Evolutionary conservation across 2,113 vertebrate species (phyloP).

Genomic region (Terrapene triunguis): DNA sequence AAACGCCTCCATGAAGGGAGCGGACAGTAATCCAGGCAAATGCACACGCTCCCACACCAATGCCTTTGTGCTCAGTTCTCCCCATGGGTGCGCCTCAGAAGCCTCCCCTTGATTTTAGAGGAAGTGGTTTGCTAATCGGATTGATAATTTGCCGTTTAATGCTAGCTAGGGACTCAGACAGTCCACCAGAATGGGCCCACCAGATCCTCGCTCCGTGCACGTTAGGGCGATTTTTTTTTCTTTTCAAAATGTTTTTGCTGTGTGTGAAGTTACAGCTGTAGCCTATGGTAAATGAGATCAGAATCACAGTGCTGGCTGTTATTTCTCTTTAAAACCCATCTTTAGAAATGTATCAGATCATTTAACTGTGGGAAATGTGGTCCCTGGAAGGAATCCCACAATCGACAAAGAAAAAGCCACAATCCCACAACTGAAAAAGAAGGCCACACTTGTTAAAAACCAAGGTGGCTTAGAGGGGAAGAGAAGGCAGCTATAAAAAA

Average conservation of each 20-base stretch:
- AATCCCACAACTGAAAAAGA: too few relatives aligned
- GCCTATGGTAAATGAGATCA: too few relatives aligned
- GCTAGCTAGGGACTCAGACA: neutral
- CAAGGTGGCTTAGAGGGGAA: too few relatives aligned
- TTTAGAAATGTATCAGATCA: neutral
- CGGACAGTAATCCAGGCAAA: too few relatives aligned
- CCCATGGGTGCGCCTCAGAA: too few relatives aligned
- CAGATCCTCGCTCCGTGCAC: neutral
- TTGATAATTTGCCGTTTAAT: neutral
- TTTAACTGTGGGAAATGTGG: neutral
- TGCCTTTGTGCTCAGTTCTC: neutral
- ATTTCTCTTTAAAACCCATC: neutral
- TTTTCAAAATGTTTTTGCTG: accelerated
- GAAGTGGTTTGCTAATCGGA: neutral
- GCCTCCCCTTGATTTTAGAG: neutral
- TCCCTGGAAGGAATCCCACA: neutral
- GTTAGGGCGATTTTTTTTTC: neutral
- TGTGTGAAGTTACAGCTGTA: neutral
- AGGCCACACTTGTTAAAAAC: too few relatives aligned
- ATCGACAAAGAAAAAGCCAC: too few relatives aligned
- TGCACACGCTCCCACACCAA: too few relatives aligned
- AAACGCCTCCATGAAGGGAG: too few relatives aligned
- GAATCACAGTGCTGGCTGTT: too few relatives aligned
- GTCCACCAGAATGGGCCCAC: neutral
- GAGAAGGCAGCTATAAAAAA: too few relatives aligned